These are phyloP conservation scores for Malaclemys terrapin DNA, from an alignment of 2,113 vertebrate genomes.

Conservation along the genomic window DNA sequence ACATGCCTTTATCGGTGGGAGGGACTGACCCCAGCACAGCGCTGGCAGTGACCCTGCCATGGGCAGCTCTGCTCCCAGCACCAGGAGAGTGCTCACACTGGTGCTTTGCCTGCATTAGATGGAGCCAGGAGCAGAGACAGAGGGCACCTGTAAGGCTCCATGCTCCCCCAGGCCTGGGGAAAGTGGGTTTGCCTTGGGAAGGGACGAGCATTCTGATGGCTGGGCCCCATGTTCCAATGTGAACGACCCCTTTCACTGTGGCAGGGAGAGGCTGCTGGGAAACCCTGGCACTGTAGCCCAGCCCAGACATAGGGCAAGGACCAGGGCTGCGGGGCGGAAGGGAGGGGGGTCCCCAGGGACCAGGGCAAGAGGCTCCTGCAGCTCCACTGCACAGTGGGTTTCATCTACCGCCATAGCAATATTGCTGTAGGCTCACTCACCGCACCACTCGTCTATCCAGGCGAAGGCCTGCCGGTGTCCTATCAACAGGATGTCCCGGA, in stretches of 20 bases:
- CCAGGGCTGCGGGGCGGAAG: neutral
- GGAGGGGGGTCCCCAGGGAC: too few relatives aligned
- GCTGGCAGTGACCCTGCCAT: neutral
- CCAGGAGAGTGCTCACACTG: neutral
- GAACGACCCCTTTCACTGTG: neutral
- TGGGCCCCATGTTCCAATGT: neutral
- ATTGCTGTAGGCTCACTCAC: constrained; percentile 35
- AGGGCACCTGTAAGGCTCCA: neutral
- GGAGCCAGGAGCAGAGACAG: neutral
- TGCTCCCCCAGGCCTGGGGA: neutral
- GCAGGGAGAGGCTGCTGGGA: neutral
- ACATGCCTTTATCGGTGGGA: neutral
- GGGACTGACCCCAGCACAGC: neutral
- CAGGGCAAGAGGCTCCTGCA: neutral
- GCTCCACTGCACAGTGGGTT: too few relatives aligned
- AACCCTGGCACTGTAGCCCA: neutral
- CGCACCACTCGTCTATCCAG: constrained; percentile 83
- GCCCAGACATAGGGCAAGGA: neutral
- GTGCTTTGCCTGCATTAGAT: neutral
- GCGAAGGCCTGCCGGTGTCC: constrained; percentile 82
- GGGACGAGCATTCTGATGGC: neutral
- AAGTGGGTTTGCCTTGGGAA: neutral
- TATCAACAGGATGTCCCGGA: constrained; percentile 81
- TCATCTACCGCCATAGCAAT: neutral
- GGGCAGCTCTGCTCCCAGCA: neutral